Evolutionary conservation across 2,113 vertebrate species (phyloP).

Genomic region (Lamprotornis superbus): DNA sequence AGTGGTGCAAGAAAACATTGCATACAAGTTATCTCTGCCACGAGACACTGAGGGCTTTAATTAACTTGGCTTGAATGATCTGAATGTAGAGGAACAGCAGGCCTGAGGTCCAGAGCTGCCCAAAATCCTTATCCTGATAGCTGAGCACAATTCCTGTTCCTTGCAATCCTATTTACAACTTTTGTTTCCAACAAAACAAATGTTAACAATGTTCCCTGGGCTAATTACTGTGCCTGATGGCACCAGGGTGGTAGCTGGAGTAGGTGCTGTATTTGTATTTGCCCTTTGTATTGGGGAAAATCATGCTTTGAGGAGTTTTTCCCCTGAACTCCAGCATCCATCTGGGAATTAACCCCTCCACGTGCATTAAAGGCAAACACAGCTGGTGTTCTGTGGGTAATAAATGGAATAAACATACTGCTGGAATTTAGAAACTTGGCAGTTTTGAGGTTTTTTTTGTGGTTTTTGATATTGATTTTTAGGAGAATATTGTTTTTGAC

Average conservation of each 20-base stretch:
- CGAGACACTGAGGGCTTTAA: neutral
- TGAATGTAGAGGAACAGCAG: neutral
- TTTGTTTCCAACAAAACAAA: neutral
- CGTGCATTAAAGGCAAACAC: neutral
- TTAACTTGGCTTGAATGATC: neutral
- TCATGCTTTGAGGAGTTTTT: neutral
- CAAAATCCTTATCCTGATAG: neutral
- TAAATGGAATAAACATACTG: neutral
- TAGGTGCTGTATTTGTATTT: neutral
- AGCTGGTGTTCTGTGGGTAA: neutral
- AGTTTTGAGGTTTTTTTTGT: no score
- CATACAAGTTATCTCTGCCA: neutral
- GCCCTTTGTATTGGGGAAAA: neutral
- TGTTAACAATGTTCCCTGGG: no score
- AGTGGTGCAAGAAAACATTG: neutral
- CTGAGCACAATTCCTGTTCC: neutral
- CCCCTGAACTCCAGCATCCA: neutral
- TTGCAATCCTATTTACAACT: neutral
- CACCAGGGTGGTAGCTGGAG: accelerated
- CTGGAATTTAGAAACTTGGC: no score
- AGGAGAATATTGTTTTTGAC: no score
- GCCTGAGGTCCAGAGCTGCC: neutral
- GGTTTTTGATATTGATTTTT: no score
- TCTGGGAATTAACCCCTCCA: neutral
- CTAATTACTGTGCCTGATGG: neutral